phyloP scores from a whole-genome alignment of 2,113 vertebrate species.

The Okapia johnstoni region DNA sequence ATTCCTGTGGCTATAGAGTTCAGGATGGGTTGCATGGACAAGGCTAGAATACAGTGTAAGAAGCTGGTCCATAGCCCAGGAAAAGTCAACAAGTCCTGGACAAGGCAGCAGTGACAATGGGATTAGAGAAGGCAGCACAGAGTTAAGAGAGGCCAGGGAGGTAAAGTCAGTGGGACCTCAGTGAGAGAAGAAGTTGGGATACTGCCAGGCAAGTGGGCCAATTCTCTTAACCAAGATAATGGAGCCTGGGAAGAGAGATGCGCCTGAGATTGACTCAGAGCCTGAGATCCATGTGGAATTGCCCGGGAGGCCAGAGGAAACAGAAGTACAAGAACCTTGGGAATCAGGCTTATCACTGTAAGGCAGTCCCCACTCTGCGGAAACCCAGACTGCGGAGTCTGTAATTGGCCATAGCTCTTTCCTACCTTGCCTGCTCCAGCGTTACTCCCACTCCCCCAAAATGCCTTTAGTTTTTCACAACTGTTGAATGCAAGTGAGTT shows the following conservation, averaged over 20 bases:
- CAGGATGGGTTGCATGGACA: neutral
- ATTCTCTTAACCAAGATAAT: neutral
- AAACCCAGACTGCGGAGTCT: neutral
- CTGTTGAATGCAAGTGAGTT: constrained; percentile 54
- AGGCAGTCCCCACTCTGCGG: neutral
- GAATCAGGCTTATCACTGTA: neutral
- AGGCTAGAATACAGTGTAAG: neutral
- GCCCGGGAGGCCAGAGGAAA: neutral
- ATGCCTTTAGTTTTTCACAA: constrained; percentile 48
- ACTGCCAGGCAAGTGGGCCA: neutral
- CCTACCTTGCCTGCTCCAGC: constrained; percentile 22
- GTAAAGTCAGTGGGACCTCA: neutral
- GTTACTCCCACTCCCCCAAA: constrained; percentile 46
- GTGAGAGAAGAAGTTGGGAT: neutral
- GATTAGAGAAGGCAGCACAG: neutral
- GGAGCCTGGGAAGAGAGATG: neutral
- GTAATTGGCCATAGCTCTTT: constrained; percentile 61
- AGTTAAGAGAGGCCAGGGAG: neutral
- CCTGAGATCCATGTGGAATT: neutral
- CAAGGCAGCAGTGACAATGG: neutral
- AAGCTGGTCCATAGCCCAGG: neutral
- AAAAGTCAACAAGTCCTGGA: neutral
- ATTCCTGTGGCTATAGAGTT: neutral
- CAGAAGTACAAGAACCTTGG: neutral
- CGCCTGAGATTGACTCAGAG: neutral